phyloP scores from a whole-genome alignment of 2,888 invertebrate genomes.

The Leucophora obtusa region DNA sequence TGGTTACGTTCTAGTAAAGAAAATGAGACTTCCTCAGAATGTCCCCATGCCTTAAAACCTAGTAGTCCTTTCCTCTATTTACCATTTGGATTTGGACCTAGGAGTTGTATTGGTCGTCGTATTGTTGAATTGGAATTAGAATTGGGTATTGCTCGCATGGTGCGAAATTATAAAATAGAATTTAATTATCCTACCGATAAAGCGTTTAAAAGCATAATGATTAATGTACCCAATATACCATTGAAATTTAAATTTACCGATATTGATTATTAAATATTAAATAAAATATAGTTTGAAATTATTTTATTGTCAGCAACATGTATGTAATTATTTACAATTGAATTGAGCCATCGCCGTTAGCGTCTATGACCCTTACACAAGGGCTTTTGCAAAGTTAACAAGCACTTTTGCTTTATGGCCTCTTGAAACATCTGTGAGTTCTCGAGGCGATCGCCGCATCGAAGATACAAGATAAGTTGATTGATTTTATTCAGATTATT shows the following conservation, averaged over 20 bases:
- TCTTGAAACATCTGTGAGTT: too few species aligned
- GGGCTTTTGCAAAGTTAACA: too few species aligned
- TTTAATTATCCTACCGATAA: conserved; percentile 73
- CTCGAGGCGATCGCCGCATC: too few species aligned
- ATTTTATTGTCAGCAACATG: too few species aligned
- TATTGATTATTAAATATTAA: conserved; percentile 62
- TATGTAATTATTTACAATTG: too few species aligned
- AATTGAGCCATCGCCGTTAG: too few species aligned
- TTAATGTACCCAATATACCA: conserved; percentile 76
- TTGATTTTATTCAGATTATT: too few species aligned
- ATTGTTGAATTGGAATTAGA: conserved; percentile 85
- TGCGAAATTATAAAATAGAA: conserved; percentile 77
- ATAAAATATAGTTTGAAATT: too few species aligned
- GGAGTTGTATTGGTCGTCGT: conserved; percentile 85
- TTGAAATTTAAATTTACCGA: conserved; percentile 76
- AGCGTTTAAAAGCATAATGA: conserved; percentile 70
- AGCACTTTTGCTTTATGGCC: too few species aligned
- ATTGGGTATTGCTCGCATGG: conserved; percentile 78
- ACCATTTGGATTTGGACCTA: conserved; percentile 85
- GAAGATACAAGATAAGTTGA: too few species aligned
- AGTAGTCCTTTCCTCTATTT: conserved; percentile 75
- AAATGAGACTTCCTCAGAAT: conserved; percentile 76
- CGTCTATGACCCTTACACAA: too few species aligned
- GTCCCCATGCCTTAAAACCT: conserved; percentile 82
- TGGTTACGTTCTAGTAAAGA: conserved; percentile 81